Evolutionary conservation across 1,140 invertebrate species (phyloP), one percentile per base, ranked within the genome.

Genomic region (Oncopodura yosiiana): DNA sequence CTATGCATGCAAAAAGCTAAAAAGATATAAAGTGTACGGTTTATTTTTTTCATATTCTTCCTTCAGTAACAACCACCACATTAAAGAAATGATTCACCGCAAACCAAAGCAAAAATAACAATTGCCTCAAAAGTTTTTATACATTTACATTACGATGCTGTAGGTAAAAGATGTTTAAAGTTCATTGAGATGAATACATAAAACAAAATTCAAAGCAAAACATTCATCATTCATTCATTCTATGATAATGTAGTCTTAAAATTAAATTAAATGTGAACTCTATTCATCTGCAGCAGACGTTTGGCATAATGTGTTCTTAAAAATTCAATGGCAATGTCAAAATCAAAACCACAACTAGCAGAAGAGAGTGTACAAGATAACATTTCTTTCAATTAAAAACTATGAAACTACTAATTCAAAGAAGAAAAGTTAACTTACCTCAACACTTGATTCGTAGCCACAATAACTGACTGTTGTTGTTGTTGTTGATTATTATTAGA

Each of bases 361-460:
- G 9, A 16, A 19, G 12, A 18, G 21, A 48, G 34, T 38, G 3
- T 44, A 16, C 24, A 36, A 16, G 3, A 12, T 23, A 19, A 4
- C 14, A 42, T 16, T 29, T 6, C 41, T 37, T 38, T 52, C 21
- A n/a, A 23, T 19, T 9, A 14, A 2, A 19, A 21, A n/a, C 3
- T 32, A 45, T 16, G 44, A 46, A 8, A 18, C 2, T 19, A 46
- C 27, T 46, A 6, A 46, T 32, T 49, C 37, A 29, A 23, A 36
- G 27, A 19, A 19, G 8, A 37, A 50, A 51, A 19, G 19, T 14
- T 12, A 14, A 49, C 73, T 79, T 75, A 92, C 88, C 84, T 90
- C 66, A 94, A 77, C 58, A 94, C 85, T 79, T 98, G 93, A 74
- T 95, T 95, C 49, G 92, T 94, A 73, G 87, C 94, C 14, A 96